Base-by-base conservation (phyloP, 2,888 invertebrate genomes). In the Euzetes globulus region DNA sequence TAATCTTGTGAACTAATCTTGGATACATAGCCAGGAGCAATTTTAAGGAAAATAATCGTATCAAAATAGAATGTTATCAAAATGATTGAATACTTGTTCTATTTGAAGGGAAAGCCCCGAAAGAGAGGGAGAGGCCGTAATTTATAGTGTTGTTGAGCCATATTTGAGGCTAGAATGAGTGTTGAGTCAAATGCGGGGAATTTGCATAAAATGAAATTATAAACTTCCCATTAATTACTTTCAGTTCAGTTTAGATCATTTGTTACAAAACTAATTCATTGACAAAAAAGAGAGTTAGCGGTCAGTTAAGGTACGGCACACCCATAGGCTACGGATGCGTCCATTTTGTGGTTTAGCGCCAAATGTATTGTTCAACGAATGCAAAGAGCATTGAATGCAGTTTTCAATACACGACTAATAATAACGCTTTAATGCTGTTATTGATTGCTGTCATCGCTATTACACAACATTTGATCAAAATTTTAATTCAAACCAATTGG, bases 271-370 rank as follows among this genome's bases (percentile, higher is more conserved):
- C 58, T 4, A 27, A 25, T 58, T 55, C 1, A 25, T 7, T 25
- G 11, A 13, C 5, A 7, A 13, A 9, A 11, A 1, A 41, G 7
- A 5, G 22, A 55, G 25, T 0, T 2, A 22, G 15, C 1, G 29
- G 58, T 4, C 17, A 15, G 17, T 13, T 27, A 25, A 58, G 7
- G 7, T 22, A 25, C 1, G 27, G 17, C 58, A 25, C 58, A 58
- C 58, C 58, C 58, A 27, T 15, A 17, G 15, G 58, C 22, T 13
- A 11, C 5, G 1, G 1, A 27, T 58, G 58, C 58, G 58, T 58
- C 58, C 58, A 58, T 58, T 58, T 58, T 58, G 58, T 58, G 27
- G 58, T 58, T 58, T 58, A 58, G 58, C 58, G 58, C 58, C 58
- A 58, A 58, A 29, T 58, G 27, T 27, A 58, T 58, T 22, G 27